These are phyloP conservation scores for Epicauta chinensis DNA, from an alignment of 1,140 invertebrate species.

Conservation along the genomic window DNA sequence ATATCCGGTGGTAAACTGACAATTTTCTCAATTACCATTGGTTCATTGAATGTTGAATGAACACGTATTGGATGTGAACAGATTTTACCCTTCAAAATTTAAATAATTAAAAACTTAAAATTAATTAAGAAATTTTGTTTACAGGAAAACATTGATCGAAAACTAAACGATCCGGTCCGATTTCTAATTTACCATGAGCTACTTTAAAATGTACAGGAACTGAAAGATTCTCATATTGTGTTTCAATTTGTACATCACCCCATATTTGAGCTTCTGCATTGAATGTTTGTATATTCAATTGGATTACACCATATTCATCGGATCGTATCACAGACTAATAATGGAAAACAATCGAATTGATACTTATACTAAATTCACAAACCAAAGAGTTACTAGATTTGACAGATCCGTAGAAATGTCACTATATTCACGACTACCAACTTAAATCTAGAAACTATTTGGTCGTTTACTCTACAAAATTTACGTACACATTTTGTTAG, in stretches of 20 bases:
- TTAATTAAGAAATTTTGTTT: constrained; percentile 30
- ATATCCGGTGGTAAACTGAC: constrained; percentile 46
- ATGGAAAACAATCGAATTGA: neutral
- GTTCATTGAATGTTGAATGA: constrained; percentile 64
- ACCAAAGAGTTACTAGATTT: too few relatives aligned
- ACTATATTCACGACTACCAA: too few relatives aligned
- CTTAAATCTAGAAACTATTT: too few relatives aligned
- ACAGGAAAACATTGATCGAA: constrained; percentile 82
- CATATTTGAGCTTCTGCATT: constrained; percentile 61
- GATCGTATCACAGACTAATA: constrained; percentile 46
- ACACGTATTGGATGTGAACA: constrained; percentile 66
- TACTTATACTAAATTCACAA: too few relatives aligned
- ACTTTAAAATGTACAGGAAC: constrained; percentile 58
- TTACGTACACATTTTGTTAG: constrained; percentile 46
- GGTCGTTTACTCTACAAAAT: too few relatives aligned
- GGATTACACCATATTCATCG: constrained; percentile 66
- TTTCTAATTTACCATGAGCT: constrained; percentile 52
- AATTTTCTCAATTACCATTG: constrained; percentile 57
- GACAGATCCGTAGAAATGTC: too few relatives aligned
- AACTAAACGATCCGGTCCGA: constrained; percentile 57
- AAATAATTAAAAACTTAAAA: constrained; percentile 3
- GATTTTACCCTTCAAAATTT: constrained; percentile 63
- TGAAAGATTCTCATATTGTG: constrained; percentile 62
- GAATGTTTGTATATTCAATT: constrained; percentile 62
- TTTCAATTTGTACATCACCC: constrained; percentile 66